Evolutionary conservation across 2,113 vertebrate genomes (phyloP), one percentile per base, ranked within the genome.

Genomic region (Phylloscopus trochilus): DNA sequence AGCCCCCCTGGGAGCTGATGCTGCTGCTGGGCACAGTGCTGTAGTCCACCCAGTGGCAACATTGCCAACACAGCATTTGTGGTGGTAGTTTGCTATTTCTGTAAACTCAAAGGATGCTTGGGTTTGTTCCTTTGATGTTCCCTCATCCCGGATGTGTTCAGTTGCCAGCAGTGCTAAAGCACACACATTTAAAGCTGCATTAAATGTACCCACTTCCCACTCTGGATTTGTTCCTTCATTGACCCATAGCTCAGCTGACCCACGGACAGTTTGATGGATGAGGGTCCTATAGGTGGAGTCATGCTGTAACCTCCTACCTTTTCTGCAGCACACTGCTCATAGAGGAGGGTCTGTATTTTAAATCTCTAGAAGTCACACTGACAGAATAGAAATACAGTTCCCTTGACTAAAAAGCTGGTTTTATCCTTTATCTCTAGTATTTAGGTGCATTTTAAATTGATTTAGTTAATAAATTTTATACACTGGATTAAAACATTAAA

Each of bases 31-130:
- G 49, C 75, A 46, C 0, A 0, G 43, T 53, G 70, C 78, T 82
- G 4, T 4, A 35, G 56, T 11, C 31, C 0, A 0, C 62, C 58
- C 1, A 0, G 47, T 3, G 18, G 59, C 73, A 83, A 64, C 0
- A 0, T 33, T 72, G n/a, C 73, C 43, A 49, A 39, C 78, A 41
- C n/a, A 15, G 16, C 26, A 13, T 49, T 89, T 82, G 66, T 7
- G 2, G 28, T 53, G 31, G 37, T 56, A 14, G 11, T 66, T 58
- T 62, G 41, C 49, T 68, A 6, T 90, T 93, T 87, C 70, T 68
- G 44, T 76, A 52, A 76, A 59, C 49, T 64, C 27, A 68, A 19
- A 82, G 22, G 41, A 7, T 78, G 20, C 49, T 76, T 46, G 82
- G 17, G 26, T 82, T 91, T 90, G n/a, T 46, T 90, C 26, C 33